Percentiles rank a stretch among this genome's conserved stretches.
These are phyloP conservation scores for Galbula dea DNA, from an alignment of 2,113 vertebrate genomes.

Conservation along the genomic window DNA sequence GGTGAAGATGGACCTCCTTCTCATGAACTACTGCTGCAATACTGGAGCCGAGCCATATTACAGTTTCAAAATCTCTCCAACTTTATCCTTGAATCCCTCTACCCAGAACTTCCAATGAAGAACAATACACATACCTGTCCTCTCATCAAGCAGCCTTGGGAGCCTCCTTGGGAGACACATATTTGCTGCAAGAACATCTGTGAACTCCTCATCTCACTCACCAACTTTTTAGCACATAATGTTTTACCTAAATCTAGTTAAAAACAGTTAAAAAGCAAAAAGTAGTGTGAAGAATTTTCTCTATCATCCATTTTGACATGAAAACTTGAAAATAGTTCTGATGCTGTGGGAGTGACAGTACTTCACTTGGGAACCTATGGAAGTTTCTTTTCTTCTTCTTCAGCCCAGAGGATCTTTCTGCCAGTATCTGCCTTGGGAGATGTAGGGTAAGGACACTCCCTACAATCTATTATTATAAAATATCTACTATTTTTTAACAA, in stretches of 20 bases:
- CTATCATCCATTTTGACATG: not conserved
- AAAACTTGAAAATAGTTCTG: not conserved
- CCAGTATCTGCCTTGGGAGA: not conserved
- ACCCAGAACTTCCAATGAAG: not conserved
- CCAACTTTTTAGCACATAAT: not conserved
- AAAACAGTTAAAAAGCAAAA: not conserved
- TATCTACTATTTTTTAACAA: too few relatives aligned
- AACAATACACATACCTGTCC: rapidly evolving
- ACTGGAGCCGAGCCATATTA: not conserved
- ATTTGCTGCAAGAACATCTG: not conserved
- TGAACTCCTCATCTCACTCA: not conserved
- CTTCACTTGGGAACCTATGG: not conserved
- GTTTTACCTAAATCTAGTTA: not conserved
- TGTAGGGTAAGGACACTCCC: not conserved
- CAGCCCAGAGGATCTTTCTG: not conserved
- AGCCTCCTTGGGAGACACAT: not conserved
- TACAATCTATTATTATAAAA: too few relatives aligned
- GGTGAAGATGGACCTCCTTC: not conserved
- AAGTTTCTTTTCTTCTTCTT: not conserved
- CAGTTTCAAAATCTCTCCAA: not conserved
- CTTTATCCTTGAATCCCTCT: not conserved
- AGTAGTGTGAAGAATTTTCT: not conserved
- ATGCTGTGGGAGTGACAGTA: not conserved
- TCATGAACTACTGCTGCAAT: not conserved
- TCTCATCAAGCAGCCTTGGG: not conserved